Conservation (phyloP, 2,888 invertebrate genomes). For the Dasysyrphus albostriatus region DNA sequence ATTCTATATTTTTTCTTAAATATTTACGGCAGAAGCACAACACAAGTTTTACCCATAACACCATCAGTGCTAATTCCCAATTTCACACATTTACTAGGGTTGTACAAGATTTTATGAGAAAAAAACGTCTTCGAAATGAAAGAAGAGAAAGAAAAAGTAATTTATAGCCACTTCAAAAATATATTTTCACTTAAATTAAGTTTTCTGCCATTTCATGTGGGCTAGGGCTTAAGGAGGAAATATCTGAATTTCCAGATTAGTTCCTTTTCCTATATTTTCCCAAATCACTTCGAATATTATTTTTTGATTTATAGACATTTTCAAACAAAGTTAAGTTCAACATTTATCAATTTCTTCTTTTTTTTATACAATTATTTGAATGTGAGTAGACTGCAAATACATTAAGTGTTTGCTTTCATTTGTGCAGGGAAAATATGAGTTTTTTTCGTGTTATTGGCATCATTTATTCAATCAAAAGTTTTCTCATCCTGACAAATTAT, state of each 20-base stretch:
- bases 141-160: not conserved
- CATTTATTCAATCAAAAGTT: conserved; percentile 4
- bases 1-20: too few relatives aligned
- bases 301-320: not conserved
- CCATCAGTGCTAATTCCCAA: too few relatives aligned
- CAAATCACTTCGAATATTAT: conserved; percentile 1
- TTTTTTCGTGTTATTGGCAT: conserved; percentile 12
- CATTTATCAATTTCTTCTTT: not conserved
- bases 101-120: too few relatives aligned
- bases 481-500: conserved; percentile 6
- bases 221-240: not conserved
- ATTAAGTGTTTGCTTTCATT: not conserved
- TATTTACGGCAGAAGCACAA: too few relatives aligned
- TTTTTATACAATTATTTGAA: not conserved
- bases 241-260: not conserved
- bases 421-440: not conserved
- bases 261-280: not conserved
- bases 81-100: too few relatives aligned
- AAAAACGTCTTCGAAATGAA: not conserved
- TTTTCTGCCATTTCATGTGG: not conserved
- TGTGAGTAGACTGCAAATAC: conserved; percentile 9
- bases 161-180: not conserved
- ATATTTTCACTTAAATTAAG: not conserved
- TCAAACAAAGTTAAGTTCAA: not conserved
- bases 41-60: too few relatives aligned